Evolutionary conservation across 1,140 invertebrate species (phyloP).

Genomic region (Tribolium castaneum): DNA sequence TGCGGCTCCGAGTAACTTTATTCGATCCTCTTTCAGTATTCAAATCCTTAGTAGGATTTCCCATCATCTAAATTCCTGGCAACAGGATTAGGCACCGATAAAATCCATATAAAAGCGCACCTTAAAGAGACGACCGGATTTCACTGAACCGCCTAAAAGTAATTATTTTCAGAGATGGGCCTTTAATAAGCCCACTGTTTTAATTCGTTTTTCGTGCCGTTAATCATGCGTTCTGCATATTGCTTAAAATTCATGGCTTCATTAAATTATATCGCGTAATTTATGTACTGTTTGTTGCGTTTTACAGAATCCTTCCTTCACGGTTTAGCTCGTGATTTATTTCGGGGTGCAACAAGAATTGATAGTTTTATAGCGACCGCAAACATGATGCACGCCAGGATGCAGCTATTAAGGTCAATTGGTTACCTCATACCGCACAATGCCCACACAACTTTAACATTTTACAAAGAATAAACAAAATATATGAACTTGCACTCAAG

Average conservation of each 20-base stretch:
- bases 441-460: not conserved
- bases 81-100: constrained; percentile 33
- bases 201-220: constrained; percentile 12
- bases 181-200: not conserved
- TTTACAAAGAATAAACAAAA: not conserved
- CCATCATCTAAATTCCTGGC: constrained; percentile 27
- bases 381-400: not conserved
- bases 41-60: constrained; percentile 24
- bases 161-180: not conserved
- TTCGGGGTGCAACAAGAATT: not conserved
- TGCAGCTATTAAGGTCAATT: not conserved
- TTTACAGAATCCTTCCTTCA: not conserved
- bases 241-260: constrained; percentile 24
- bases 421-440: not conserved
- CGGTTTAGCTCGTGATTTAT: not conserved
- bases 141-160: constrained; percentile 26
- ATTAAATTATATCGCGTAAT: constrained; percentile 23
- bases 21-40: constrained; percentile 26
- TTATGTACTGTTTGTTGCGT: constrained; percentile 5
- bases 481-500: too few species aligned
- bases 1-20: not conserved
- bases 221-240: constrained; percentile 17
- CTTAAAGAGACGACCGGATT: constrained; percentile 25
- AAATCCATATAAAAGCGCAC: constrained; percentile 26
- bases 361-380: not conserved